Evolutionary conservation across 2,113 vertebrate genomes (phyloP), one percentile per base, ranked within the genome.

Genomic region (Phoxinus phoxinus): DNA sequence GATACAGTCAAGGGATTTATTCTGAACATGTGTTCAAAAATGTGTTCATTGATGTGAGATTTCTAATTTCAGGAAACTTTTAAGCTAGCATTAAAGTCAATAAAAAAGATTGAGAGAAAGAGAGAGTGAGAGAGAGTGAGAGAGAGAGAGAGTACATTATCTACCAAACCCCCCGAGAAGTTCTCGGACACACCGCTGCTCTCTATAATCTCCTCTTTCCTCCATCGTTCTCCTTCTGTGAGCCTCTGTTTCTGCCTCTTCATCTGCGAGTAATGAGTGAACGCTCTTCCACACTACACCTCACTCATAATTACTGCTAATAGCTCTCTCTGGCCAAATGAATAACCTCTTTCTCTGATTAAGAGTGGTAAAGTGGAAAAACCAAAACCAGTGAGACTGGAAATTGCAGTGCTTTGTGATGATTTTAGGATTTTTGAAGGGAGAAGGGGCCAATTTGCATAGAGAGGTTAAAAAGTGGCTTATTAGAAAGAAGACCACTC

Each of bases 261-360:
- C 87, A 86, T 91, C 92, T 91, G 90, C 81, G 83, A 92, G 77
- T 91, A 94, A 93, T 87, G 86, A 73, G 88, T 89, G 85, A 85
- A 76, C 73, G 71, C 84, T 85, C 86, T 69, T 89, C 59, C 51
- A 81, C 86, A 82, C 90, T 82, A 83, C 67, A 84, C 58, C 89
- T 90, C 58, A 80, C 74, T 90, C 91, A 90, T 93, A 93, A 93
- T 94, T 94, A 92, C 83, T 75, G 83, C 88, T 92, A 90, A 92
- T 93, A 86, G 85, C 65, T 41, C 88, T 84, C 86, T 82, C 65
- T 37, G 79, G 88, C 79, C 86, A 86, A 72, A 86, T 86, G 73
- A 91, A 92, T 86, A 23, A 2, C 87, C 48, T 74, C 32, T 74
- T 83, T 76, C n/a, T 58, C 76, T 75, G 65, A 84, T 74, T 71